Evolutionary conservation across 2,888 invertebrate genomes (phyloP).

Genomic region (Drymonia ruficornis): DNA sequence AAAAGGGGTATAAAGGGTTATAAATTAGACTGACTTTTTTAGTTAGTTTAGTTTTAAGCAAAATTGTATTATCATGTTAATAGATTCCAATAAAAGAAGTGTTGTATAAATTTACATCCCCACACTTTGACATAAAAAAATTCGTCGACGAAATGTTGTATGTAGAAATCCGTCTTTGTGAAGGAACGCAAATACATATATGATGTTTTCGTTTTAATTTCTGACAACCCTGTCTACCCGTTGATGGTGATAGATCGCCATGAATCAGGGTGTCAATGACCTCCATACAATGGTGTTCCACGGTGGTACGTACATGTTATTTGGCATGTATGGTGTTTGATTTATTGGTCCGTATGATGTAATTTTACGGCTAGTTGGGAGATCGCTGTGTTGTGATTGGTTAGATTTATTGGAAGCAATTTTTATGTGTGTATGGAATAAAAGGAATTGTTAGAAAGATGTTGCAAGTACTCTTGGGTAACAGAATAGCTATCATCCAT

Average conservation of each 20-base stretch:
- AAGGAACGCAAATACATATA: too few relatives aligned
- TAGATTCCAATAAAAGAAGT: too few relatives aligned
- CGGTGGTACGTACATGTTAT: conserved; percentile 11
- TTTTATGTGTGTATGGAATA: conserved; percentile 6
- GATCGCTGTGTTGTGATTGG: conserved; percentile 6
- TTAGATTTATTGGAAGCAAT: conserved; percentile 5
- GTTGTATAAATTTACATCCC: too few relatives aligned
- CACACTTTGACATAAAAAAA: too few relatives aligned
- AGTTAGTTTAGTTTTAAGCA: too few relatives aligned
- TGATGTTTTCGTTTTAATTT: not conserved
- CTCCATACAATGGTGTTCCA: conserved; percentile 29
- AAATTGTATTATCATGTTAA: too few relatives aligned
- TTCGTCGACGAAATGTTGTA: too few relatives aligned
- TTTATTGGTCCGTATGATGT: conserved; percentile 18
- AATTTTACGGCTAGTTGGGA: conserved; percentile 7
- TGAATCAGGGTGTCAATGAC: conserved; percentile 56
- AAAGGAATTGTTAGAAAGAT: not conserved
- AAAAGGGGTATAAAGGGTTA: too few relatives aligned
- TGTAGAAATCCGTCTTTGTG: too few relatives aligned
- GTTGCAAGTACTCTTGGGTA: not conserved
- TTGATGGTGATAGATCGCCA: conserved; percentile 38
- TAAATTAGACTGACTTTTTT: too few relatives aligned
- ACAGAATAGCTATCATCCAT: too few relatives aligned
- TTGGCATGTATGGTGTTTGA: conserved; percentile 18
- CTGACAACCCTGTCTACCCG: conserved; percentile 17